Evolutionary conservation across 2,888 invertebrate genomes (phyloP), one percentile per base, ranked within the genome.

Genomic region (Scaptomyza cyrtandrae): DNA sequence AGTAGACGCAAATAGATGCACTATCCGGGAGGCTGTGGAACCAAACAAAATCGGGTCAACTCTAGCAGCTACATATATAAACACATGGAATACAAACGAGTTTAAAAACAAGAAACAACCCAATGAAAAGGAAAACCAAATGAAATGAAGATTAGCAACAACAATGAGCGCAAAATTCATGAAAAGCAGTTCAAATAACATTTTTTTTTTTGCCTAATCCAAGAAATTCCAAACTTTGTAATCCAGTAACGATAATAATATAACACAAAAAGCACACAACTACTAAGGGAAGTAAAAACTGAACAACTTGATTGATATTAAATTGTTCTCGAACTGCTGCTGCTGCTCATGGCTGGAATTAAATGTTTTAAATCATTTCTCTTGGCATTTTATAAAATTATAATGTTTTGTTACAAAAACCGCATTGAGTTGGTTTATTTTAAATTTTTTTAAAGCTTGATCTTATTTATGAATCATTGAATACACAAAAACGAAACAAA

Each of bases 21-120:
- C 82, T 90, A 90, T 89, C 90, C 90, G 90, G 90, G 90, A 90
- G 90, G 90, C 89, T 86, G 80, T 75, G 55, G 61, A 73, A 76
- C 66, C 75, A 76, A 77, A 83, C 63, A 69, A 80, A 79, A 71
- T 80, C 80, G 80, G 80, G 62, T 76, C 66, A 70, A 45, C 50
- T 39, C 54, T 24, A 59, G 37, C 76, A 76, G 66, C 66, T 61
- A 2, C 1, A 24, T 5, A 24, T 19, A 19, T 24, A 37, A 54
- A 48, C 31, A 54, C 7, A 59, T 72, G 73, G 71, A 71, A 62
- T 58, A 49, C 16, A 37, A 75, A 60, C 64, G 68, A 75, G 61
- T 62, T 60, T 41, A 41, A 65, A 52, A 37, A 33, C 33, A 39
- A 43, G 33, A 64, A 50, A 44, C 46, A 45, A 61, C 63, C 39